A percentile compares a stretch with the other conserved stretches of the same genome.
These are phyloP conservation scores for Amazonetta brasiliensis DNA, from an alignment of 2,797 vertebrate genomes.

Conservation along the genomic window DNA sequence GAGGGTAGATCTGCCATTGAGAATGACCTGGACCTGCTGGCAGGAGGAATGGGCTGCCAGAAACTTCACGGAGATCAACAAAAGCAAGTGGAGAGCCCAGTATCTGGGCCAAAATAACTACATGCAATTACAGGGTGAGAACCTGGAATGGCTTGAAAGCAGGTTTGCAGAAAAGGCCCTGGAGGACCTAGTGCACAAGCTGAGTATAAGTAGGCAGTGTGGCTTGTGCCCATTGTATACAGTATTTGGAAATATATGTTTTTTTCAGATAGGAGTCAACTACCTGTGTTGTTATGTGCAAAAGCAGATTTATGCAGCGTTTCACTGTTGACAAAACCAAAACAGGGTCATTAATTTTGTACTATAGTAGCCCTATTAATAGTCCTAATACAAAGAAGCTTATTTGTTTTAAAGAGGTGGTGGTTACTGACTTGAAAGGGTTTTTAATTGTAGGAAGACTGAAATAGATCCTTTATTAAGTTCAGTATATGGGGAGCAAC, in stretches of 20 bases:
- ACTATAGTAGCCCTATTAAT: not conserved
- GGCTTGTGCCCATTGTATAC: not conserved
- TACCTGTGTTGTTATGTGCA: not conserved
- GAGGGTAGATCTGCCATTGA: not conserved
- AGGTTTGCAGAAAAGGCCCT: not conserved
- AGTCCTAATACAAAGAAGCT: not conserved
- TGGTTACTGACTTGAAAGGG: not conserved
- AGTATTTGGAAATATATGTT: not conserved
- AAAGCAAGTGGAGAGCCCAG: not conserved
- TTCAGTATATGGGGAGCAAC: not conserved
- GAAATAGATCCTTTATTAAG: not conserved
- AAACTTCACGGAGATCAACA: not conserved
- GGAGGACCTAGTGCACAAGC: not conserved
- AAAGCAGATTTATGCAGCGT: not conserved
- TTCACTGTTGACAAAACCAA: not conserved
- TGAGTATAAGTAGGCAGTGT: not conserved
- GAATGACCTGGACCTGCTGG: not conserved
- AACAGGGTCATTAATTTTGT: not conserved
- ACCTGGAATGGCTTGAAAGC: not conserved
- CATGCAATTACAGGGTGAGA: fast-evolving
- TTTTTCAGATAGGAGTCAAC: not conserved
- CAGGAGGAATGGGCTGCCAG: not conserved
- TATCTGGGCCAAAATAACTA: not conserved
- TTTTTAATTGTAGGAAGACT: not conserved
- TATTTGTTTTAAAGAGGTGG: constrained; percentile 4